phyloP scores from a whole-genome alignment of 2,113 vertebrate species.

The Macquaria ambigua region DNA sequence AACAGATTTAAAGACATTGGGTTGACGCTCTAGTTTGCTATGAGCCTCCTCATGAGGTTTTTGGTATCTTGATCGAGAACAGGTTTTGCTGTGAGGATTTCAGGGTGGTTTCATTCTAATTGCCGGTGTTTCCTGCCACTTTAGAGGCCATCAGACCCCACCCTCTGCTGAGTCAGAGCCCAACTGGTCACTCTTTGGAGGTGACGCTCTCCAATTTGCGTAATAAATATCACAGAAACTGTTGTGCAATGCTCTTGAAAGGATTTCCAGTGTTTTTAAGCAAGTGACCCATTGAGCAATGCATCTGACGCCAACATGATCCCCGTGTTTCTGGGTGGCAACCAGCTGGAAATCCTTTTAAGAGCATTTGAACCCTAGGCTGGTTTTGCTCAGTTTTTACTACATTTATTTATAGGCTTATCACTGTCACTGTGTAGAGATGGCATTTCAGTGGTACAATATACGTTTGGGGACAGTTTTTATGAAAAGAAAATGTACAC shows the following conservation, averaged over 20 bases:
- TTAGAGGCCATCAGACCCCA: neutral
- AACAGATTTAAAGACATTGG: neutral
- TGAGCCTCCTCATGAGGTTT: neutral
- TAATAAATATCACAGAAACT: constrained; percentile 25
- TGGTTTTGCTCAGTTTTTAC: neutral
- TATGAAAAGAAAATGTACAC: no score
- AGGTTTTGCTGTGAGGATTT: constrained; percentile 13
- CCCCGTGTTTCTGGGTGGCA: neutral
- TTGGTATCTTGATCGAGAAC: neutral
- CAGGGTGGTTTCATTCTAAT: neutral
- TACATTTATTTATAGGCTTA: neutral
- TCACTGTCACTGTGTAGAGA: neutral
- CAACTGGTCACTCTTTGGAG: constrained; percentile 5
- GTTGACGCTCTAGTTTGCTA: neutral
- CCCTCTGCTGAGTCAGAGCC: constrained; percentile 15
- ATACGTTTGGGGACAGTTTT: neutral
- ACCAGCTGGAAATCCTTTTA: neutral
- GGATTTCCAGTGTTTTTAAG: neutral
- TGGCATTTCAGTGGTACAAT: neutral
- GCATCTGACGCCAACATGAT: neutral
- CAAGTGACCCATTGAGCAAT: neutral
- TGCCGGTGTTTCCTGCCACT: neutral
- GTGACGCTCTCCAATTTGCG: constrained; percentile 20
- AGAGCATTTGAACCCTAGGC: neutral
- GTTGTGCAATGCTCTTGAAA: constrained; percentile 26